These are phyloP conservation scores for Erythrocercus mccallii DNA, from an alignment of 2,113 vertebrate species.

Conservation along the genomic window DNA sequence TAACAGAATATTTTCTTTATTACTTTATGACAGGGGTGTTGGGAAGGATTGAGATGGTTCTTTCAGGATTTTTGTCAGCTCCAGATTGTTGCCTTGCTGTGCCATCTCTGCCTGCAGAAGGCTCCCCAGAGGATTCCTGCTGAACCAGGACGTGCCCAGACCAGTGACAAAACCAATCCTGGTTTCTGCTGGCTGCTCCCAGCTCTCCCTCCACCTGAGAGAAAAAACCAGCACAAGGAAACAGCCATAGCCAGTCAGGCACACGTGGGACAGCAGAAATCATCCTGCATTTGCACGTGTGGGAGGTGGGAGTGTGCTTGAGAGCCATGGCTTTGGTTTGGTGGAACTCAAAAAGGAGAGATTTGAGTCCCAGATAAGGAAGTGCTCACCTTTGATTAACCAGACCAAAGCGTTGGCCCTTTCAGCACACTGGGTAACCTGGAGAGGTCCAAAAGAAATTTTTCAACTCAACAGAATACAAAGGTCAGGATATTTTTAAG, in stretches of 20 bases:
- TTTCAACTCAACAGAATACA: not conserved
- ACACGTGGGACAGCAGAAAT: not conserved
- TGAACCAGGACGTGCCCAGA: not conserved
- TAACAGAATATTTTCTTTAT: not conserved
- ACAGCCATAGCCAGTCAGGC: not conserved
- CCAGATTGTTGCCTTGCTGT: not conserved
- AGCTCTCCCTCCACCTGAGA: not conserved
- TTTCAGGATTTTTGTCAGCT: not conserved
- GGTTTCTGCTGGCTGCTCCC: not conserved
- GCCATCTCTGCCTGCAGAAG: not conserved
- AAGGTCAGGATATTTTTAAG: not conserved
- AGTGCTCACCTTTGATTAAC: not conserved
- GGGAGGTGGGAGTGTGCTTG: not conserved
- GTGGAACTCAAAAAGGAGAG: not conserved
- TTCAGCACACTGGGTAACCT: fast-evolving
- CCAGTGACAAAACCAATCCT: fast-evolving
- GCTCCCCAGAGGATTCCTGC: not conserved
- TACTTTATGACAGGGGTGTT: not conserved
- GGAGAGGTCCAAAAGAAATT: not conserved
- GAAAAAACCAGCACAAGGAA: not conserved
- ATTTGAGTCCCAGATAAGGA: not conserved
- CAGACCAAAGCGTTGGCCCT: not conserved
- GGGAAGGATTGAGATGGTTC: not conserved
- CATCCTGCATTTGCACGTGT: fast-evolving
- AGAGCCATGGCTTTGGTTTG: not conserved